A percentile compares a stretch with the other conserved stretches of the same genome.
These are phyloP conservation scores for Lagria hirta DNA, from an alignment of 2,888 invertebrate genomes.

Conservation along the genomic window DNA sequence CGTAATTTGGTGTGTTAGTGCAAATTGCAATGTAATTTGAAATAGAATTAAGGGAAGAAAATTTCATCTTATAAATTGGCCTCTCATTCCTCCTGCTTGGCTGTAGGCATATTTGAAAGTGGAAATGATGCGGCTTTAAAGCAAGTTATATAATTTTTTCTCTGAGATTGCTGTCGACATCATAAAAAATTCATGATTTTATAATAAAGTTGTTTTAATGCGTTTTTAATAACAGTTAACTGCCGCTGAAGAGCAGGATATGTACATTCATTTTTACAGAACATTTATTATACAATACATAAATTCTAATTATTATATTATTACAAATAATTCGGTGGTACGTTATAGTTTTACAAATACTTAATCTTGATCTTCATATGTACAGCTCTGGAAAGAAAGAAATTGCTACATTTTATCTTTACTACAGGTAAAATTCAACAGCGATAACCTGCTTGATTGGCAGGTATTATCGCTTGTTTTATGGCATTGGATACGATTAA, in stretches of 20 bases:
- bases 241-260: constrained; percentile 35
- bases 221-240: constrained; percentile 28
- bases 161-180: too few species aligned
- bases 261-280: constrained; percentile 40
- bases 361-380: too few species aligned
- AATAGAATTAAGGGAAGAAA: constrained; percentile 27
- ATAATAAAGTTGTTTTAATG: constrained; percentile 30
- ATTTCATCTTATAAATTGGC: constrained; percentile 31
- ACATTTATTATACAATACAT: constrained; percentile 27
- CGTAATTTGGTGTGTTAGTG: constrained; percentile 15
- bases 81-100: constrained; percentile 9
- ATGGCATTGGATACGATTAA: too few species aligned
- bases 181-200: constrained; percentile 1
- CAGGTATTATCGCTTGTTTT: too few species aligned
- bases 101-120: constrained; percentile 8
- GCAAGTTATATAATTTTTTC: neutral
- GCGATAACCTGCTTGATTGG: too few species aligned
- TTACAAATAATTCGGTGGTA: constrained; percentile 34
- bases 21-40: constrained; percentile 30
- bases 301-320: constrained; percentile 6
- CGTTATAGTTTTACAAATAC: too few species aligned
- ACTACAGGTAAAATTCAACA: too few species aligned
- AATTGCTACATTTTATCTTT: too few species aligned
- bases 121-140: constrained; percentile 1
- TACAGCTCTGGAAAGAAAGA: too few species aligned